These are phyloP conservation scores for Alloplasta piceator DNA, from an alignment of 2,888 invertebrate species.

Conservation along the genomic window DNA sequence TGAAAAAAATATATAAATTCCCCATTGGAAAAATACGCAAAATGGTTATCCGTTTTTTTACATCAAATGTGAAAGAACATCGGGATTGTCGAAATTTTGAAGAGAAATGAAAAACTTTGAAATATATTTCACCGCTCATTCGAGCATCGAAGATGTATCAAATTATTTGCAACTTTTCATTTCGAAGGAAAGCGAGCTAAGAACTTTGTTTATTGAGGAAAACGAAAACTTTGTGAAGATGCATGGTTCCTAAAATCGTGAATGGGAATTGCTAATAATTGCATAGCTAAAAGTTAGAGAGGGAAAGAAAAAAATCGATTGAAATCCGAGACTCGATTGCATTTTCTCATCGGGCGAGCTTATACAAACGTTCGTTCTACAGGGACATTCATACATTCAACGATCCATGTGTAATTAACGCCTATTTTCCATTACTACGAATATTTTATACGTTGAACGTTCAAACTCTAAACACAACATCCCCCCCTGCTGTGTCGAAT, in stretches of 20 bases:
- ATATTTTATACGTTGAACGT: slow-evolving; percentile 48
- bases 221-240: slow-evolving; percentile 20
- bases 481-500: slow-evolving; percentile 13
- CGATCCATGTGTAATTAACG: slow-evolving; percentile 35
- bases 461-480: slow-evolving; percentile 26
- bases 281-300: not conserved
- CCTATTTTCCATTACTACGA: slow-evolving; percentile 50
- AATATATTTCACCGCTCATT: slow-evolving; percentile 17
- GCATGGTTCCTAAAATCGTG: slow-evolving; percentile 45
- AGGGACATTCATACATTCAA: slow-evolving; percentile 38
- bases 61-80: slow-evolving; percentile 17
- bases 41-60: slow-evolving; percentile 11
- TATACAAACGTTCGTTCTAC: slow-evolving; percentile 26
- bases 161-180: slow-evolving; percentile 17
- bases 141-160: slow-evolving; percentile 1
- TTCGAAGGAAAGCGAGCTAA: not conserved
- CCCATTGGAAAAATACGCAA: slow-evolving; percentile 2
- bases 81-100: not conserved
- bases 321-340: slow-evolving; percentile 19
- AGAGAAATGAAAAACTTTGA: not conserved
- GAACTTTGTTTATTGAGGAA: slow-evolving; percentile 41
- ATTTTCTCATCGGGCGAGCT: slow-evolving; percentile 43
- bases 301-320: slow-evolving; percentile 4
- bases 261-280: slow-evolving; percentile 53
- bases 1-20: slow-evolving; percentile 2